Evolutionary conservation across 2,797 vertebrate species (phyloP).

Genomic region (Trachops cirrhosus): DNA sequence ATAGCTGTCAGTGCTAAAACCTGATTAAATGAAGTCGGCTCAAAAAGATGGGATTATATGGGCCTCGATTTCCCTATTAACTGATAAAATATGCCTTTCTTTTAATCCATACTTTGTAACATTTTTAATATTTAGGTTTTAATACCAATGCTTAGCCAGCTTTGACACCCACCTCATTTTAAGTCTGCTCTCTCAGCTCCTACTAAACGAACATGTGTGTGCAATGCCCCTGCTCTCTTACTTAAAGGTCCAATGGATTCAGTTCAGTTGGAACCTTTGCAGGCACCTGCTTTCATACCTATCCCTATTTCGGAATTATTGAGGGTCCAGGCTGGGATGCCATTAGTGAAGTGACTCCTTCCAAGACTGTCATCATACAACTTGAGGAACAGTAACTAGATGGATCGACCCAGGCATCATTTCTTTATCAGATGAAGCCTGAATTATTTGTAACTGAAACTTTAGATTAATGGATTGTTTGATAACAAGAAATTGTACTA

Average conservation of each 20-base stretch:
- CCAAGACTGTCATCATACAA: not conserved
- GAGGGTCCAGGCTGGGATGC: not conserved
- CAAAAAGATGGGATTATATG: not conserved
- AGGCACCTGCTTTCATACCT: not conserved
- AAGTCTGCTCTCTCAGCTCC: not conserved
- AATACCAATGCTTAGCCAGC: not conserved
- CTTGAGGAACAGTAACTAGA: not conserved
- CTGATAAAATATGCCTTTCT: not conserved
- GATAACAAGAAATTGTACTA: not conserved
- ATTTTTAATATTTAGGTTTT: not conserved
- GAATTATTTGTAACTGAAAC: not conserved
- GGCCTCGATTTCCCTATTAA: not conserved
- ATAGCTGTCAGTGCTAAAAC: constrained; percentile 33
- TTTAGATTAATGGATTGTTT: not conserved
- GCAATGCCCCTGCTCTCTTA: not conserved
- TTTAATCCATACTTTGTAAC: not conserved
- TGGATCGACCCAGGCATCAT: not conserved
- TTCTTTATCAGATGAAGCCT: constrained; percentile 12
- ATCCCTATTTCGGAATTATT: not conserved
- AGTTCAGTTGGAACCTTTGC: not conserved
- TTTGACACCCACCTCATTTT: not conserved
- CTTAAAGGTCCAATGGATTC: not conserved
- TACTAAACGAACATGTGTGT: not conserved
- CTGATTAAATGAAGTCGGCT: constrained; percentile 32
- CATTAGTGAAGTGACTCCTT: not conserved